A percentile compares a stretch with the other conserved stretches of the same genome.
Evolutionary conservation across 2,888 invertebrate species (phyloP).

Genomic region (Cheiracanthium punctorium): DNA sequence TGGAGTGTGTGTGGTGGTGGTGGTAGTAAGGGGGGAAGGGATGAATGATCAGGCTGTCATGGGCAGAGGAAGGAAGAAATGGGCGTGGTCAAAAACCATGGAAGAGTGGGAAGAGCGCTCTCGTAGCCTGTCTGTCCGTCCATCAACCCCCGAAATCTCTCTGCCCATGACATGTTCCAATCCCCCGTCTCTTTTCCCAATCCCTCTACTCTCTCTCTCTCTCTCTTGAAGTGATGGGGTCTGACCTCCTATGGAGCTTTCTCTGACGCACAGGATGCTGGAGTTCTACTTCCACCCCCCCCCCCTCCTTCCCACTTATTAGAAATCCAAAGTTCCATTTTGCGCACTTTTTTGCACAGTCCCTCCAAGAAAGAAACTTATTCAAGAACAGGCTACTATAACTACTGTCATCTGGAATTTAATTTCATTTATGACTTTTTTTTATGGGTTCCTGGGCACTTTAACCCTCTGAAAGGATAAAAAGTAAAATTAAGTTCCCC

Average conservation of each 20-base stretch:
- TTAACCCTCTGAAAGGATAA: too few species aligned
- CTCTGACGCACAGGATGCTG: not conserved
- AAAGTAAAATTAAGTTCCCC: too few species aligned
- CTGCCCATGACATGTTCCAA: not conserved
- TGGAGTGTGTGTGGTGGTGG: too few species aligned
- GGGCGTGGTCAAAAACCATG: constrained; percentile 33
- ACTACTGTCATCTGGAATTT: too few species aligned
- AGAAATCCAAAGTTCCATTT: too few species aligned
- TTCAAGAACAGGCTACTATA: too few species aligned
- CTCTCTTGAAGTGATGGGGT: constrained; percentile 5
- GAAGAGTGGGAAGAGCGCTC: not conserved
- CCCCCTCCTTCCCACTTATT: too few species aligned
- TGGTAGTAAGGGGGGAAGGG: not conserved
- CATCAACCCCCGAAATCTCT: not conserved
- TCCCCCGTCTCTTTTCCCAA: not conserved
- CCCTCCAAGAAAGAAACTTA: too few species aligned
- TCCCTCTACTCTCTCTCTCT: too few species aligned
- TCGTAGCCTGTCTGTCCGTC: not conserved
- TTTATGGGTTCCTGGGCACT: too few species aligned
- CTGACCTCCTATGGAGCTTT: constrained; percentile 5
- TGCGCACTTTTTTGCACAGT: too few species aligned
- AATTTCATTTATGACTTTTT: too few species aligned
- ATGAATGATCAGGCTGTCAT: constrained; percentile 30
- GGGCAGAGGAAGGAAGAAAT: constrained; percentile 23
- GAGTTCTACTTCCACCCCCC: not conserved